A percentile compares a stretch with the other conserved stretches of the same genome.
Evolutionary conservation across 2,113 vertebrate genomes (phyloP).

Genomic region (Engystomops pustulosus): DNA sequence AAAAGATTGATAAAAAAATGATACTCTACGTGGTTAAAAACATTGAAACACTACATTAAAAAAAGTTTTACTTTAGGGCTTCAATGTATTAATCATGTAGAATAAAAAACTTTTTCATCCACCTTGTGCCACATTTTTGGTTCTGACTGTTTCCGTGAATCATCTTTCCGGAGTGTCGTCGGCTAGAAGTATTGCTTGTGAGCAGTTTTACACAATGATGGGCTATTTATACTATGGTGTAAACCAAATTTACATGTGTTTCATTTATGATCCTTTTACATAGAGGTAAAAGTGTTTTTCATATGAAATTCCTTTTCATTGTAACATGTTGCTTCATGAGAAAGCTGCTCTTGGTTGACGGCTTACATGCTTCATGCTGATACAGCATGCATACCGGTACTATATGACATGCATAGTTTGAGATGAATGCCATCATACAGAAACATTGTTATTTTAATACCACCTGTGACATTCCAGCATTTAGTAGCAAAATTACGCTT

Average conservation of each 20-base stretch:
- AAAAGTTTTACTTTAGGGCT: too few relatives aligned
- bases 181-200: too few relatives aligned
- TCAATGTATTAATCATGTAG: too few relatives aligned
- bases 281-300: neutral
- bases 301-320: constrained; percentile 12
- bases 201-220: too few relatives aligned
- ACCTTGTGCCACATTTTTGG: too few relatives aligned
- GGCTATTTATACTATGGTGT: neutral
- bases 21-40: too few relatives aligned
- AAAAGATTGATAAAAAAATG: too few relatives aligned
- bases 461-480: constrained; percentile 34
- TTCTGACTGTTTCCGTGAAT: too few relatives aligned
- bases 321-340: constrained; percentile 44
- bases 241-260: neutral
- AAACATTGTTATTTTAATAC: constrained; percentile 43
- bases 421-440: constrained; percentile 30
- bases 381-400: constrained; percentile 8
- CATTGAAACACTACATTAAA: too few relatives aligned
- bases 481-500: neutral
- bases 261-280: neutral
- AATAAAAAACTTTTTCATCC: too few relatives aligned
- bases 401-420: constrained; percentile 26
- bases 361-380: constrained; percentile 18
- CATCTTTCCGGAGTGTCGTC: too few relatives aligned
- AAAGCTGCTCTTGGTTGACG: neutral